Conservation (phyloP, 2,113 vertebrate species). For the Brachypteracias leptosomus region DNA sequence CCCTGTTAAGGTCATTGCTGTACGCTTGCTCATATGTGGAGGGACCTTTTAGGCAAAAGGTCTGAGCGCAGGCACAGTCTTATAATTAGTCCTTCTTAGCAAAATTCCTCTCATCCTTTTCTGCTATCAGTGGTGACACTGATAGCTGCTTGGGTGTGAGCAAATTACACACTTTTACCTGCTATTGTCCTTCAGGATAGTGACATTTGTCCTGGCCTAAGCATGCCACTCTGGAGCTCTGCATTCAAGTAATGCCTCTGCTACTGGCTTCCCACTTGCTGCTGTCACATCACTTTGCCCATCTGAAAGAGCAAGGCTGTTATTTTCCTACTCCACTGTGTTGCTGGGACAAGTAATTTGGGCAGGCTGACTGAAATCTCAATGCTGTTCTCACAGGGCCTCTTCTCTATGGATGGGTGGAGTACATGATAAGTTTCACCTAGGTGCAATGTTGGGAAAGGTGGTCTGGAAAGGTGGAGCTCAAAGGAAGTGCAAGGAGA, state of each 20-base stretch:
- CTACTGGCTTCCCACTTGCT: neutral
- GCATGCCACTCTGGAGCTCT: neutral
- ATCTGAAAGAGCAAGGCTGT: neutral
- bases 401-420: neutral
- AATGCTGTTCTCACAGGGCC: neutral
- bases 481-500: neutral
- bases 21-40: neutral
- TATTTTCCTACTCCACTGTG: neutral
- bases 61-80: neutral
- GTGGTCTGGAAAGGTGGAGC: neutral
- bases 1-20: neutral
- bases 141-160: neutral
- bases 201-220: neutral
- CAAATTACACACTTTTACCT: neutral
- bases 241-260: neutral
- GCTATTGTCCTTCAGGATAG: neutral
- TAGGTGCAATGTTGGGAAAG: neutral
- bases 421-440: neutral
- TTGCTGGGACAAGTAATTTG: neutral
- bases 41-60: neutral
- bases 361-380: neutral
- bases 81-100: neutral
- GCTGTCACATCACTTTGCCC: neutral
- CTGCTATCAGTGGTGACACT: neutral
- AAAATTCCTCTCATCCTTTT: neutral